Evolutionary conservation across 2,888 invertebrate genomes (phyloP), one percentile per base, ranked within the genome.

Genomic region (Drosophila prolongata): DNA sequence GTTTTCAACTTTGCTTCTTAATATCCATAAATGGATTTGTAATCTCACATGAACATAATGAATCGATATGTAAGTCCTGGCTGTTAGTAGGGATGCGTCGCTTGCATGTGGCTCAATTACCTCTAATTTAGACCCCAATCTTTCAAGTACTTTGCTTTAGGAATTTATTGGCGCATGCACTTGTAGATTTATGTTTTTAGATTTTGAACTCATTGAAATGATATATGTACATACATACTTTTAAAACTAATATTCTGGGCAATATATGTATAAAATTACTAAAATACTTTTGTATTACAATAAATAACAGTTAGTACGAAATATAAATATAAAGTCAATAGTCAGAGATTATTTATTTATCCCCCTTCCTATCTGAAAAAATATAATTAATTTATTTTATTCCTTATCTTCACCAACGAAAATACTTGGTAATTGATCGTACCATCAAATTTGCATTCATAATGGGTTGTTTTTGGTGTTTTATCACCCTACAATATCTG

Each of bases 21-120:
- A 56, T 62, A 50, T 46, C 24, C 35, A 55, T 61, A 54, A 81
- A 74, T 53, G 57, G 60, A 66, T 55, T 81, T 62, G 8, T 59
- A 62, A 62, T 55, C 68, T 11, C 27, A 19, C 27, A 34, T 53
- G n/a, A 66, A 13, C 24, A 11, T 11, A 40, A 27, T 54, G 24
- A 11, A 13, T 16, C 6, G 16, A 65, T 66, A 47, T 55, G 10
- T 47, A 66, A 55, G 10, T 2, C 10, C 13, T 11, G 8, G 24
- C 44, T 8, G 13, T 24, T 24, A 27, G 35, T 57, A 53, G 60
- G 60, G 65, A 65, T 65, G 54, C 44, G 11, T 3, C 35, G 8
- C 11, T 6, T 14, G 27, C 35, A 40, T 10, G 46, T 34, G 66
- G 13, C 1, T 3, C n/a, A 11, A 35, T 47, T 40, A 40, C 5